These are phyloP conservation scores for Styela clava DNA, from an alignment of 23 tunicate genomes.

Conservation along the genomic window DNA sequence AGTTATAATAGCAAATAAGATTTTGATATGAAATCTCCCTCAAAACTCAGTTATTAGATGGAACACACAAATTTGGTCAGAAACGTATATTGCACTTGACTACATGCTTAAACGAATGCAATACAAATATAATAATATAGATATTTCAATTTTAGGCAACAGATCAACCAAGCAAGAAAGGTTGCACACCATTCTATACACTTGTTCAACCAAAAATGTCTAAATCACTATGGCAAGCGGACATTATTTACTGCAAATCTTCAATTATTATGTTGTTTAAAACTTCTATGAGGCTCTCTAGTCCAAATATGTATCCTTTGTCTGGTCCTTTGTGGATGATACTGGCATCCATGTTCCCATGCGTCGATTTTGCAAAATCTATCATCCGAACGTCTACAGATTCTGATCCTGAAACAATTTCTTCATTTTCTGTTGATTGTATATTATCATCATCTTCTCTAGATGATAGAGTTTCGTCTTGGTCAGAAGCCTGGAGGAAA, in stretches of 20 bases:
- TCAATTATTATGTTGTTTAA: conserved; percentile 34
- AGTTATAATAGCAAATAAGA: no score
- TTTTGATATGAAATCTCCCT: no score
- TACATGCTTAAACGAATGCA: neutral
- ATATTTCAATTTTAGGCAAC: no score
- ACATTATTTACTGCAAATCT: conserved; percentile 9
- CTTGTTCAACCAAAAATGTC: no score
- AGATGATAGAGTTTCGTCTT: neutral
- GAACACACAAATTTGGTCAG: neutral
- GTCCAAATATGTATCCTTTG: conserved; percentile 92
- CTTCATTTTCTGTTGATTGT: neutral
- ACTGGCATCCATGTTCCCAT: conserved; percentile 54
- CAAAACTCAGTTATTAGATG: no score
- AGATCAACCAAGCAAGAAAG: no score
- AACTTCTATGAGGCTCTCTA: conserved; percentile 66
- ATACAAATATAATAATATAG: neutral
- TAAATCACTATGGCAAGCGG: neutral
- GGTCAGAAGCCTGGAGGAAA: neutral
- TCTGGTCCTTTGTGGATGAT: conserved; percentile 92
- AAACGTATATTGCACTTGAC: neutral
- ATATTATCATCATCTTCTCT: neutral
- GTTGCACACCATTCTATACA: no score
- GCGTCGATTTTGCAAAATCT: conserved; percentile 95
- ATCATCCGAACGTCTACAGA: conserved; percentile 75
- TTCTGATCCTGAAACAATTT: neutral